Base-by-base conservation (phyloP, 2,888 invertebrate genomes). In the Halocaridina rubra region DNA sequence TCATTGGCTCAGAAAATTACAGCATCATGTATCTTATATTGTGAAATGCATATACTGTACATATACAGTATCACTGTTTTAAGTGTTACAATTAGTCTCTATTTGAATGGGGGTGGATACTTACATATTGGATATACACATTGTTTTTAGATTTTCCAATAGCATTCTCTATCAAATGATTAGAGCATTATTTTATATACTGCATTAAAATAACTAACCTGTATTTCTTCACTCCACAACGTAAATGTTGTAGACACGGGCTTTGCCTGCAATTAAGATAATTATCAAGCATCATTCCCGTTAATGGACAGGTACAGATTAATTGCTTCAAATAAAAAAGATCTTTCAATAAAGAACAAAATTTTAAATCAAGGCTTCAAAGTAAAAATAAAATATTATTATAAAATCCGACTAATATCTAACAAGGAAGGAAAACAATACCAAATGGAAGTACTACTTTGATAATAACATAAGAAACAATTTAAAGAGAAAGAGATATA, bases 161-260 rank as follows among this genome's bases (percentile, higher is more conserved):
- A 53, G 3, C 7, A 53, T 53, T 2, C 2, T 4, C 3, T 53
- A 13, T 4, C 7, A n/a, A 53, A 7, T 27, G 10, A 13, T 13
- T 1, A 3, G 22, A 27, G 22, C 13, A 64, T 24, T 59, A 16
- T 72, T 16, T 53, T 7, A 69, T 33, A 30, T 24, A 72, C 8
- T 57, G 22, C 22, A 80, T 22, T n/a, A 30, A 27, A 22, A 33
- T 33, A 8, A 32, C 39, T 27, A 76, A 86, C 86, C 74, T 82
- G 79, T 29, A 87, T 80, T 22, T 77, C 75, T 16, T 81, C 79
- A 67, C 61, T 84, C 30, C 85, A 86, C 8, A 82, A 22, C n/a
- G 79, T 81, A 76, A 87, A 84, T 10, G 87, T 87, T 8, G 85
- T 75, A 0, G 87, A 80, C 3, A 85, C 53, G 13, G 87, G 85